These are phyloP conservation scores for Pollachius pollachius DNA, from an alignment of 2,113 vertebrate species.

Conservation along the genomic window DNA sequence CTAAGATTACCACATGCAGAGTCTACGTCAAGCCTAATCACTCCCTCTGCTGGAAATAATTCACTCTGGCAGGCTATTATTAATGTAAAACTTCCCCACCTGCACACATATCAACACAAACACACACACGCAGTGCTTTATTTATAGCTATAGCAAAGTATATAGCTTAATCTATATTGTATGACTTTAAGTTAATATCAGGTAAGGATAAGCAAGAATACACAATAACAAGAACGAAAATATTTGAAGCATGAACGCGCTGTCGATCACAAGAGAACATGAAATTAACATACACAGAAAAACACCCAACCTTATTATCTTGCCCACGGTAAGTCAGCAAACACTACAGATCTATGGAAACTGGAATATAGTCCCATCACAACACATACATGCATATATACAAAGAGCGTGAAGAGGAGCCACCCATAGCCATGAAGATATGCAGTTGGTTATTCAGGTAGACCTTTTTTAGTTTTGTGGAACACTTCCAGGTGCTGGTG, in stretches of 20 bases:
- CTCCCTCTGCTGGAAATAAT: conserved; percentile 22
- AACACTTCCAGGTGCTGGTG: conserved; percentile 49
- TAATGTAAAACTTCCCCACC: conserved; percentile 53
- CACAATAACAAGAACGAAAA: background rate
- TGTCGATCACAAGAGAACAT: conserved; percentile 25
- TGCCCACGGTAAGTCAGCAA: conserved; percentile 40
- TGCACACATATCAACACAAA: conserved; percentile 21
- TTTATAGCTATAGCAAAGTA: too few relatives aligned
- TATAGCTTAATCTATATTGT: too few relatives aligned
- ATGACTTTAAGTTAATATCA: background rate
- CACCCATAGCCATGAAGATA: too few relatives aligned
- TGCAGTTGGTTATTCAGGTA: conserved; percentile 31
- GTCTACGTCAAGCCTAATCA: conserved; percentile 29
- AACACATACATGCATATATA: too few relatives aligned
- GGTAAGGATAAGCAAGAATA: background rate
- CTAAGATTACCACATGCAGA: conserved; percentile 19
- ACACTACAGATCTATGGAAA: conserved; percentile 16
- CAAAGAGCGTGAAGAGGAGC: too few relatives aligned
- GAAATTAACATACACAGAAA: conserved; percentile 26
- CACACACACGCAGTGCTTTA: conserved; percentile 3
- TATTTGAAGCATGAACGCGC: background rate
- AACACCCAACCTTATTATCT: conserved; percentile 52
- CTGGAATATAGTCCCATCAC: too few relatives aligned
- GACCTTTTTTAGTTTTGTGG: conserved; percentile 39
- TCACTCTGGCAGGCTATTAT: conserved; percentile 55